A percentile compares a stretch with the other conserved stretches of the same genome.
Conservation (phyloP, 2,888 invertebrate species). For the Macrophya annulata region DNA sequence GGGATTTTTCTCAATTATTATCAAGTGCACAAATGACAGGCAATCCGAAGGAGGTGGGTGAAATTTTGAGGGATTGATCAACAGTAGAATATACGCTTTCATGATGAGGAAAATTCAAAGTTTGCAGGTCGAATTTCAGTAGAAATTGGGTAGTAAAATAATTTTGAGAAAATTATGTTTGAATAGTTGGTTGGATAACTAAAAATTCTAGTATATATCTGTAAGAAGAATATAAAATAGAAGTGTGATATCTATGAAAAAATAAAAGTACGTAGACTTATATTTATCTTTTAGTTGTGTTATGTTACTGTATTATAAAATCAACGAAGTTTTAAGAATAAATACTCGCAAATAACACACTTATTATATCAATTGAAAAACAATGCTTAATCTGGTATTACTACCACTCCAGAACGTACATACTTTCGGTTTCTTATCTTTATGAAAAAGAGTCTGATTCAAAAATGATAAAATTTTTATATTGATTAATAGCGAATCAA, state of each 20-base stretch:
- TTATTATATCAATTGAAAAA: neutral
- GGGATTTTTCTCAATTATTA: too few species aligned
- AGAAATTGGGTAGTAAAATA: too few species aligned
- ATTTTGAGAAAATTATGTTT: constrained; percentile 60
- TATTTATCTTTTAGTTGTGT: neutral
- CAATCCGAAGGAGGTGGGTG: too few species aligned
- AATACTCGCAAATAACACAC: neutral
- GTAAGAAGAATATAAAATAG: neutral
- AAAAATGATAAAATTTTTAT: neutral
- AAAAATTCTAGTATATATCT: constrained; percentile 54
- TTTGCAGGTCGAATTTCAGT: too few species aligned
- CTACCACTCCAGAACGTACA: neutral
- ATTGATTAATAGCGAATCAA: neutral
- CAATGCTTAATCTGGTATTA: neutral
- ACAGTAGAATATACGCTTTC: too few species aligned
- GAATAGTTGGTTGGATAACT: constrained; percentile 60
- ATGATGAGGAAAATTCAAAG: too few species aligned
- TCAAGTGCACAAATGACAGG: too few species aligned
- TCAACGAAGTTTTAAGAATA: neutral
- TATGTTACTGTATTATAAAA: neutral
- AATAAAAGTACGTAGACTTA: neutral
- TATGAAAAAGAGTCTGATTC: neutral
- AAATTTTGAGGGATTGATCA: too few species aligned
- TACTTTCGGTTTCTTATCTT: neutral
- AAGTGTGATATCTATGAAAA: neutral